Evolutionary conservation across 2,113 vertebrate species (phyloP).

Genomic region (Tichodroma muraria): DNA sequence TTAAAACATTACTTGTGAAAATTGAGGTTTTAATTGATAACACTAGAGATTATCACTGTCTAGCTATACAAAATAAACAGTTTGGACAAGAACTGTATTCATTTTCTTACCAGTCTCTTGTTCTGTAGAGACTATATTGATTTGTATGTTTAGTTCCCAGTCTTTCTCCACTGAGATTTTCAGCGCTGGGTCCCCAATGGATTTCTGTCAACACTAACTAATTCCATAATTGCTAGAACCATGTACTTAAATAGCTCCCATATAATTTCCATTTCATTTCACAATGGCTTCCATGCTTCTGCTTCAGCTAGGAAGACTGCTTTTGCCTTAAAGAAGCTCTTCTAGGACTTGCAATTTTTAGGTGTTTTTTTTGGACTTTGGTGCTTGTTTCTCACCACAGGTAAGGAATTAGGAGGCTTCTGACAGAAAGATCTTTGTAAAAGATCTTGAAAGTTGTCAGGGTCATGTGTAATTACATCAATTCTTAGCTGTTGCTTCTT

Average conservation of each 20-base stretch:
- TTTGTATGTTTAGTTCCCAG: not conserved
- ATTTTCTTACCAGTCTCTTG: not conserved
- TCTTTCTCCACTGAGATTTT: not conserved
- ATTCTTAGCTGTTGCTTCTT: not conserved
- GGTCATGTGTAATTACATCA: fast-evolving
- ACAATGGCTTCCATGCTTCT: not conserved
- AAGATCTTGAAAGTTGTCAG: not conserved
- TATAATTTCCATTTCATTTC: not conserved
- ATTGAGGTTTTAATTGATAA: not conserved
- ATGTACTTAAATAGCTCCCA: not conserved
- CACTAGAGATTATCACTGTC: not conserved
- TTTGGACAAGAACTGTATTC: not conserved
- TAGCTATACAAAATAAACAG: not conserved
- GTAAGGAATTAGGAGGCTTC: not conserved
- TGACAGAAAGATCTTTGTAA: not conserved
- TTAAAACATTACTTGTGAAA: not conserved
- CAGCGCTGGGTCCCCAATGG: not conserved
- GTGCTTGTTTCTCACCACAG: not conserved
- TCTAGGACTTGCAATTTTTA: not conserved
- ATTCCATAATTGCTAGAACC: not conserved
- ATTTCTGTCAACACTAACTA: not conserved
- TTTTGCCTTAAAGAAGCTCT: not conserved
- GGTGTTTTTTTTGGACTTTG: not conserved
- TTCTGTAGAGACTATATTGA: not conserved
- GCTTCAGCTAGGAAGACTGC: not conserved